These are phyloP conservation scores for Riptortus pedestris DNA, from an alignment of 1,140 invertebrate species.

Conservation along the genomic window DNA sequence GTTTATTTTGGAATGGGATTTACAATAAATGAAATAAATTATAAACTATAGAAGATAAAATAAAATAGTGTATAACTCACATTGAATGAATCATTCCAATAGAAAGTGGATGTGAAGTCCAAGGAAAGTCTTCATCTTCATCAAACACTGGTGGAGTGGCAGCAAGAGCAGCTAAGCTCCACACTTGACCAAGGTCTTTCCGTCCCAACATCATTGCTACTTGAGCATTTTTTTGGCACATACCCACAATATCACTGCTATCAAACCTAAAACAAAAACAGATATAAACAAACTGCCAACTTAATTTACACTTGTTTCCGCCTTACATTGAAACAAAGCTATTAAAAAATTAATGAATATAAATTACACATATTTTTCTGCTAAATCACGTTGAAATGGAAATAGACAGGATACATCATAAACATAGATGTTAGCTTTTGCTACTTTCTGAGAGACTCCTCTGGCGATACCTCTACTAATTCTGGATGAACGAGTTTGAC, in stretches of 20 bases:
- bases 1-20: too few species aligned
- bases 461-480: constrained; percentile 20
- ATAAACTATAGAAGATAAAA: not conserved
- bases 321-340: not conserved
- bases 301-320: not conserved
- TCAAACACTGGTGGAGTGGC: constrained; percentile 43
- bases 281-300: not conserved
- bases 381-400: constrained; percentile 64
- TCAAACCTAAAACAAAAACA: constrained; percentile 43
- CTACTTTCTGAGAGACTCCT: constrained; percentile 32
- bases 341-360: constrained; percentile 33
- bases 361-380: constrained; percentile 69
- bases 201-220: constrained; percentile 61
- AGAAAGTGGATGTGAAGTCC: constrained; percentile 74
- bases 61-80: constrained; percentile 43
- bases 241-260: constrained; percentile 45
- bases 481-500: constrained; percentile 2
- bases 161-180: constrained; percentile 66
- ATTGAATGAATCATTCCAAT: constrained; percentile 71
- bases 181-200: constrained; percentile 72
- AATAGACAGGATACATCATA: constrained; percentile 71
- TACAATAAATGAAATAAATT: not conserved
- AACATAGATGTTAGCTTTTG: constrained; percentile 55
- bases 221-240: constrained; percentile 72
- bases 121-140: constrained; percentile 55